A percentile compares a stretch with the other conserved stretches of the same genome.
phyloP scores from a whole-genome alignment of 2,113 vertebrate species.

The Budorcas taxicolor region DNA sequence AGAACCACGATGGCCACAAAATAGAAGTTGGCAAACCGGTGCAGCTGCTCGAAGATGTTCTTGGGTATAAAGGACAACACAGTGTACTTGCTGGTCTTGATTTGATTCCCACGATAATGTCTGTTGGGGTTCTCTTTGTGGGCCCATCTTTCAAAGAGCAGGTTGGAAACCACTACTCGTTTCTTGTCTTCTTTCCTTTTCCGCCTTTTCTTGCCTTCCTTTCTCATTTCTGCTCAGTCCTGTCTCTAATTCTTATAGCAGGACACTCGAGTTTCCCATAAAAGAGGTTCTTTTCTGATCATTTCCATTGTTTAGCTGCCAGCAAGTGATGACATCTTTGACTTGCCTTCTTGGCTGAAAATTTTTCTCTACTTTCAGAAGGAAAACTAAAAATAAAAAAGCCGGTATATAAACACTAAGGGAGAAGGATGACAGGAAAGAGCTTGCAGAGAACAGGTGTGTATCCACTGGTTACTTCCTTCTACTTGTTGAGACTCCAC shows the following conservation, averaged over 20 bases:
- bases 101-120: slow-evolving; percentile 82
- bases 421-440: not conserved
- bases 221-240: slow-evolving; percentile 74
- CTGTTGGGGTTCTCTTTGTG: slow-evolving; percentile 87
- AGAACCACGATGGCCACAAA: slow-evolving; percentile 87
- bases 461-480: slow-evolving; percentile 21
- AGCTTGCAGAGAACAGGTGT: not conserved
- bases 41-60: slow-evolving; percentile 93
- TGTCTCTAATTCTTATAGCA: slow-evolving; percentile 66
- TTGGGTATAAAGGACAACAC: slow-evolving; percentile 89
- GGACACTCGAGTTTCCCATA: slow-evolving; percentile 43
- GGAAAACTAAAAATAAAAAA: not conserved
- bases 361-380: slow-evolving; percentile 29
- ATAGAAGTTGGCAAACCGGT: slow-evolving; percentile 92
- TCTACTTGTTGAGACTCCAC: slow-evolving; percentile 54
- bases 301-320: slow-evolving; percentile 53
- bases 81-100: slow-evolving; percentile 93
- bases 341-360: not conserved
- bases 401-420: not conserved
- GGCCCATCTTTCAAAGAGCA: slow-evolving; percentile 80
- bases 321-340: slow-evolving; percentile 65
- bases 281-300: slow-evolving; percentile 49
- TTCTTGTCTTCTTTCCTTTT: slow-evolving; percentile 81
- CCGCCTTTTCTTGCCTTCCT: slow-evolving; percentile 71
- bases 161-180: slow-evolving; percentile 84